These are phyloP conservation scores for Psophia crepitans DNA, from an alignment of 2,113 vertebrate genomes.

Conservation along the genomic window DNA sequence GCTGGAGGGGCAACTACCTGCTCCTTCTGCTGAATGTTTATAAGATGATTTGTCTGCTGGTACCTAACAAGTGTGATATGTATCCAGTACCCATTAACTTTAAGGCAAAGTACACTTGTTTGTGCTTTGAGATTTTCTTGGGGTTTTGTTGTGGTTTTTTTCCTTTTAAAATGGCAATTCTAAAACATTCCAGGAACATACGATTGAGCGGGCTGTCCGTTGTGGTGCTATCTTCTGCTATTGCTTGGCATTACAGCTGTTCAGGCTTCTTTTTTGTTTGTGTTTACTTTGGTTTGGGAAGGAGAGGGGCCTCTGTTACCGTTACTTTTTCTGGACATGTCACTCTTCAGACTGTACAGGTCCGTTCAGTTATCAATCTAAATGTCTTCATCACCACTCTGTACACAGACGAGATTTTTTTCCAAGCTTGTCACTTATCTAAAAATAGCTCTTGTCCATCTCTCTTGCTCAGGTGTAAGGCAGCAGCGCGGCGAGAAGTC, in stretches of 20 bases:
- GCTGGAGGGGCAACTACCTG: background rate
- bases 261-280: background rate
- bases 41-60: background rate
- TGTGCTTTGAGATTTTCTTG: background rate
- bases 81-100: background rate
- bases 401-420: background rate
- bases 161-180: background rate
- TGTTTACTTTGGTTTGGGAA: background rate
- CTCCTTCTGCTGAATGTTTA: background rate
- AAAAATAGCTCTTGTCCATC: background rate
- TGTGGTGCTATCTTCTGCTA: accelerated
- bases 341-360: background rate
- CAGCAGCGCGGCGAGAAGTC: slow-evolving; percentile 84
- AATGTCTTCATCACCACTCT: background rate
- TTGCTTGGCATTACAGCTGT: background rate
- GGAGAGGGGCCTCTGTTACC: background rate
- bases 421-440: background rate
- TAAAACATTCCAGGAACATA: background rate
- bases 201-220: background rate
- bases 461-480: slow-evolving; percentile 80
- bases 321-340: background rate
- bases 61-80: background rate
- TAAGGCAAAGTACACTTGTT: background rate
- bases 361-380: background rate
- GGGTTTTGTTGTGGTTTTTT: background rate